Evolutionary conservation across 2,888 invertebrate species (phyloP).

Genomic region (Apantesis nais): DNA sequence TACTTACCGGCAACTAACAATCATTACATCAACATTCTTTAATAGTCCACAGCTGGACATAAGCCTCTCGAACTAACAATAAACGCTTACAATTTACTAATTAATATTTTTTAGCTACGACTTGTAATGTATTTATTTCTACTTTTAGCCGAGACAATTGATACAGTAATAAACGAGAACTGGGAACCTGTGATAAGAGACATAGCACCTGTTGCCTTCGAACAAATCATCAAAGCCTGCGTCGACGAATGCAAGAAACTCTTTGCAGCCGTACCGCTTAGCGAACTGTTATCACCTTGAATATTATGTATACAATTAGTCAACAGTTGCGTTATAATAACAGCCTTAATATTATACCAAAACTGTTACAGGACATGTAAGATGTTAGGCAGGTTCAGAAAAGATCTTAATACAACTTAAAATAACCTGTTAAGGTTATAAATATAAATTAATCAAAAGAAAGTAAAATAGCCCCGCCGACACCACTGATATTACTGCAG

Average conservation of each 20-base stretch:
- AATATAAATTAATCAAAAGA: neutral
- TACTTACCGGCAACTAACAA: neutral
- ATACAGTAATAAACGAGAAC: slow-evolving; percentile 75
- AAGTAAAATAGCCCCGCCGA: neutral
- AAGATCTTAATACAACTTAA: neutral
- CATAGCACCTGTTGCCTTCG: slow-evolving; percentile 77
- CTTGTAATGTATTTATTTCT: neutral
- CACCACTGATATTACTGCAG: neutral
- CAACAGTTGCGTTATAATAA: neutral
- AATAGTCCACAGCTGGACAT: no score
- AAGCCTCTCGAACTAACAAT: neutral
- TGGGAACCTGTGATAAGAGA: slow-evolving; percentile 82
- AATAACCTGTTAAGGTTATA: neutral
- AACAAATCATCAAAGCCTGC: slow-evolving; percentile 77
- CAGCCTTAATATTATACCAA: neutral
- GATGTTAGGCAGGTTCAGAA: neutral
- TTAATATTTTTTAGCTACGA: neutral
- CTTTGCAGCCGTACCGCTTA: slow-evolving; percentile 71
- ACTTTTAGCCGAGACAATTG: slow-evolving; percentile 70
- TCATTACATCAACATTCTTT: neutral
- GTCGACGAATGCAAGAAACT: slow-evolving; percentile 78
- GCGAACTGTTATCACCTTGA: slow-evolving; percentile 63
- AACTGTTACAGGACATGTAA: neutral
- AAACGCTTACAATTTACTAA: neutral
- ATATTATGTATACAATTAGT: neutral